Base-by-base conservation (phyloP, 2,113 vertebrate species). In the Prunella himalayana region DNA sequence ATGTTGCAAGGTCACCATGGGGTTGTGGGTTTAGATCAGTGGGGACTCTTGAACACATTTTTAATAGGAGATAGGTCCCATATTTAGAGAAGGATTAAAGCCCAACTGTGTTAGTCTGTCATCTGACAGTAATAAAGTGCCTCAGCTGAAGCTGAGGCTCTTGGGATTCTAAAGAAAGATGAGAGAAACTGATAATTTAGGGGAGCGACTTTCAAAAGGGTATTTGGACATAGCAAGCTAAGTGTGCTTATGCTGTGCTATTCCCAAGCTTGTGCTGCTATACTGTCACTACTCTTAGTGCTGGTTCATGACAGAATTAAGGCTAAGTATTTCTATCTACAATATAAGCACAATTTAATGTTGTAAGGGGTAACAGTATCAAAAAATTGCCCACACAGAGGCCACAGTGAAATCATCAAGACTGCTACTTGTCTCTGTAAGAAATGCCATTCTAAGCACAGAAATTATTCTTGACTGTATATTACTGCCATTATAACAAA, bases 361-460 rank as follows among this genome's bases (percentile, higher is more conserved):
- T 60, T 8, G 1, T 39, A 39, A 33, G 11, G 12, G 6, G 7
- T 65, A 82, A 81, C 14, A 60, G 9, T 64, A 11, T 31, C 39
- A 82, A 65, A 88, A 95, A 89, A 20, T 71, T 85, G 80, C 28
- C 54, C 39, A 82, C 44, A 72, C 9, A 97, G 63, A 93, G 53
- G 50, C 30, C 72, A 56, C 61, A 41, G 42, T 69, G 53, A 70
- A 85, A 65, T 44, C 54, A 83, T 42, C 35, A 66, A 68, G 56
- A 30, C 33, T 86, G 65, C 39, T 83, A 81, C 22, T 61, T 53
- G 50, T 42, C 27, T 83, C 41, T 86, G 69, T 42, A 63, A 86
- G 60, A 66, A 79, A 86, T 51, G 42, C 18, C 60, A 81, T 37
- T 79, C 17, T 39, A 73, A 90, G 47, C 37, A 30, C 39, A 76